Evolutionary conservation across 2,888 invertebrate species (phyloP).

Genomic region (Xestia ashworthii): DNA sequence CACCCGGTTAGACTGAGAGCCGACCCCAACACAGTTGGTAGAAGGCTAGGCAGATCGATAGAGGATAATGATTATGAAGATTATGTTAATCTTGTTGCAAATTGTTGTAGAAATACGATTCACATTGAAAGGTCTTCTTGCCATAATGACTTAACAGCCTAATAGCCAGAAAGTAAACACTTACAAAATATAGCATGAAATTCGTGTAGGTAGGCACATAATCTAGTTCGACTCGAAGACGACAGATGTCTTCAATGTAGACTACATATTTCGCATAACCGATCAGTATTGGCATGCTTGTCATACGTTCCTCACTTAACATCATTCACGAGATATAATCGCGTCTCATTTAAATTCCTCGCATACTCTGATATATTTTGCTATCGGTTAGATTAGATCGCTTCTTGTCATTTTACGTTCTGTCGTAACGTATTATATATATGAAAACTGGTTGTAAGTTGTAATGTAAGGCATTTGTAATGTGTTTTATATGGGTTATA

Average conservation of each 20-base stretch:
- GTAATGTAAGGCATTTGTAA: conserved; percentile 34
- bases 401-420: conserved; percentile 58
- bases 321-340: conserved; percentile 60
- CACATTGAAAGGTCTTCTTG: not conserved
- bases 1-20: not conserved
- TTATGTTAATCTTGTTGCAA: not conserved
- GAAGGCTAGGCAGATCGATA: not conserved
- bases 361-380: conserved; percentile 44
- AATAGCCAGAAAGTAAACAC: not conserved
- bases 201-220: not conserved
- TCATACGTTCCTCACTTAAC: conserved; percentile 49
- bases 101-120: not conserved
- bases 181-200: not conserved
- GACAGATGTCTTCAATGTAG: conserved; percentile 15
- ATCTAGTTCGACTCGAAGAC: not conserved
- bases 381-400: conserved; percentile 51
- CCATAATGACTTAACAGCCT: not conserved
- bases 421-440: conserved; percentile 59
- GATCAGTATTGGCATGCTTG: conserved; percentile 53
- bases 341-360: conserved; percentile 58
- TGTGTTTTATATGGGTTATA: conserved; percentile 36
- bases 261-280: not conserved
- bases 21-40: not conserved
- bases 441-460: conserved; percentile 29
- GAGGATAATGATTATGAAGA: not conserved